Evolutionary conservation across 2,888 invertebrate genomes (phyloP), one percentile per base, ranked within the genome.

Genomic region (Tiliacea citrago): DNA sequence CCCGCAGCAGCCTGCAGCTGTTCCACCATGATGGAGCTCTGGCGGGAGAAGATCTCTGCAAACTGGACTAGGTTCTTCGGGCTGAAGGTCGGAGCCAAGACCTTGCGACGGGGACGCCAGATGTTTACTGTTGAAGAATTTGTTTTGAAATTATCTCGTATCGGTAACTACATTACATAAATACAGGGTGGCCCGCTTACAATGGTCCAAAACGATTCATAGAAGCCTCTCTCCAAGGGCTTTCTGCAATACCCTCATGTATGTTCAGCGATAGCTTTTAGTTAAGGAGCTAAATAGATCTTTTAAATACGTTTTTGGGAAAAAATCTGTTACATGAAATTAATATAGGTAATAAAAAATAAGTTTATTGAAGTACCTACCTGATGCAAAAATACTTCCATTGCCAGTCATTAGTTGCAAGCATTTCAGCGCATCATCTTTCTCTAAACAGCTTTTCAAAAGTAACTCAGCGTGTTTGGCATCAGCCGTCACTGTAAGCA

Each of bases 51-150:
- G 10, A 93, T 85, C 0, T 84, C 75, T 12, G 89, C 85, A 53
- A 92, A 93, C 8, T 85, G 83, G 35, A 85, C 80, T 16, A 93
- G 71, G 55, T 90, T 91, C 76, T 88, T 92, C 4, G 85, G 82
- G 0, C 88, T 89, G 76, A 93, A 92, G 0, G 88, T 90, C 0
- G 93, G 92, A 24, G 90, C 89, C 3, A 93, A 71, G 7, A 91
- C 77, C 61, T 93, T 93, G 0, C 93, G 91, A 29, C 94, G 90
- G 0, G 90, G 90, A 4, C 92, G 91, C 94, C 85, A 85, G 42
- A 85, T 81, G 13, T 74, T 79, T 0, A 84, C 84, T 81, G 74
- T 35, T 45, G 18, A 49, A 66, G 7, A 63, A 24, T 49, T 53
- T 35, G 8, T 24, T 13, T 39, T 39, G 7, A 4, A 39, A 2